Evolutionary conservation across 2,888 invertebrate species (phyloP).

Genomic region (Temnothorax unifasciatus): DNA sequence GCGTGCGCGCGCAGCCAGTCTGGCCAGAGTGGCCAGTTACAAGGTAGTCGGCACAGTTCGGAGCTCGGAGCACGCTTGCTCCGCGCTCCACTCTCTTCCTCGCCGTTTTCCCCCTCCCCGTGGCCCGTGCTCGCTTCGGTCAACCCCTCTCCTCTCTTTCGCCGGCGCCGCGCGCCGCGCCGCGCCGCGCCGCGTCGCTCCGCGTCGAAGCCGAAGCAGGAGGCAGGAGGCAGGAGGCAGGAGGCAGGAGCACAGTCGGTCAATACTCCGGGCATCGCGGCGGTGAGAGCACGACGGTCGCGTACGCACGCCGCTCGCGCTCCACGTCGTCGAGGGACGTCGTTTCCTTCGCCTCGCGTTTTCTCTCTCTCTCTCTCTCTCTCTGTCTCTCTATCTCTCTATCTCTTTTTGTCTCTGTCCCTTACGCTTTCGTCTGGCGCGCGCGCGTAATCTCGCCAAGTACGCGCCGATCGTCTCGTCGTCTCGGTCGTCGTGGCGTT

Average conservation of each 20-base stretch:
- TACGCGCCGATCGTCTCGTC: conserved; percentile 3
- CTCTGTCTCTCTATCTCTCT: conserved; percentile 12
- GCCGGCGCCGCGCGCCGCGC: conserved; percentile 65
- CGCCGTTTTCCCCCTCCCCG: not conserved
- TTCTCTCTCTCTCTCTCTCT: conserved; percentile 6
- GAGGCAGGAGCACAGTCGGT: conserved; percentile 83
- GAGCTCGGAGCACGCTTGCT: conserved; percentile 61
- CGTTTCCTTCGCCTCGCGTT: not conserved
- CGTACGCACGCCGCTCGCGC: conserved; percentile 72
- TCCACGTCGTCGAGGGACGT: conserved; percentile 53
- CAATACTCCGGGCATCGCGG: conserved; percentile 85
- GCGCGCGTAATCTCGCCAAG: conserved; percentile 28
- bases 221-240: too few relatives aligned
- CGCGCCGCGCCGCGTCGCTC: conserved; percentile 68
- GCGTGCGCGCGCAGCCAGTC: conserved; percentile 53
- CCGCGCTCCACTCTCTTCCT: conserved; percentile 52
- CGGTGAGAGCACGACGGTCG: conserved; percentile 78
- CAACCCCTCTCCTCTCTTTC: conserved; percentile 10
- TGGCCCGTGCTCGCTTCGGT: not conserved
- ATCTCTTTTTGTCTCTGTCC: not conserved
- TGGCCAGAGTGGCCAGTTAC: conserved; percentile 25
- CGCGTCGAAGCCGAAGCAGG: conserved; percentile 62
- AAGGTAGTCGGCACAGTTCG: conserved; percentile 53
- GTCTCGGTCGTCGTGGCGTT: conserved; percentile 5
- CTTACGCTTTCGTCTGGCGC: conserved; percentile 30